A percentile compares a stretch with the other conserved stretches of the same genome.
Evolutionary conservation across 2,797 vertebrate species (phyloP).

Genomic region (Melanotaenia nigrans): DNA sequence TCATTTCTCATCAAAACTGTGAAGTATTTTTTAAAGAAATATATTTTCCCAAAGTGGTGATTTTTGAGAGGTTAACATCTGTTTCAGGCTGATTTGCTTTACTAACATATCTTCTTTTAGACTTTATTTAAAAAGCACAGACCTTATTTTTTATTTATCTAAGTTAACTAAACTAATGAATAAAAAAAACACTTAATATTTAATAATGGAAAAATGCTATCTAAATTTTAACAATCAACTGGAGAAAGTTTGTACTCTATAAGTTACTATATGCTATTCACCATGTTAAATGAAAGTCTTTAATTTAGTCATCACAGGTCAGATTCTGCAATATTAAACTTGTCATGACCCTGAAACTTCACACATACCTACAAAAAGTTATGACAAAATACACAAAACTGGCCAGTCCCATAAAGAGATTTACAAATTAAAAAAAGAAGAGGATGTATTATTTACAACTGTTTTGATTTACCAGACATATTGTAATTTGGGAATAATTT

Average conservation of each 20-base stretch:
- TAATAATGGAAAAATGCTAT: no score
- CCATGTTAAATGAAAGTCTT: background rate
- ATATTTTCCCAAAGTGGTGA: background rate
- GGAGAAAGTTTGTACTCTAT: background rate
- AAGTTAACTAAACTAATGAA: background rate
- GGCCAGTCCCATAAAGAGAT: no score
- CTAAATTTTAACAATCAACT: background rate
- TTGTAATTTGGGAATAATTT: background rate
- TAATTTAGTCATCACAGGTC: background rate
- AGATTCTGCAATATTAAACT: background rate
- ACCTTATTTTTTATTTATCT: background rate
- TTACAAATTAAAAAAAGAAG: no score
- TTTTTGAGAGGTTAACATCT: background rate
- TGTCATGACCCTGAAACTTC: background rate
- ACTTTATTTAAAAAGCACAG: background rate
- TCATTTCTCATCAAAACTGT: conserved; percentile 61
- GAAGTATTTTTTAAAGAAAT: conserved; percentile 10
- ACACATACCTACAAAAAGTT: background rate
- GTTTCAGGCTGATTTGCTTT: background rate
- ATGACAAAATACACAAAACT: no score
- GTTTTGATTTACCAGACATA: background rate
- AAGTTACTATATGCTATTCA: background rate
- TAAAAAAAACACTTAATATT: no score
- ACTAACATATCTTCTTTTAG: background rate
- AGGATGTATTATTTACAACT: background rate